Base-by-base conservation (phyloP, 2,888 invertebrate species). In the Watsonalla binaria region DNA sequence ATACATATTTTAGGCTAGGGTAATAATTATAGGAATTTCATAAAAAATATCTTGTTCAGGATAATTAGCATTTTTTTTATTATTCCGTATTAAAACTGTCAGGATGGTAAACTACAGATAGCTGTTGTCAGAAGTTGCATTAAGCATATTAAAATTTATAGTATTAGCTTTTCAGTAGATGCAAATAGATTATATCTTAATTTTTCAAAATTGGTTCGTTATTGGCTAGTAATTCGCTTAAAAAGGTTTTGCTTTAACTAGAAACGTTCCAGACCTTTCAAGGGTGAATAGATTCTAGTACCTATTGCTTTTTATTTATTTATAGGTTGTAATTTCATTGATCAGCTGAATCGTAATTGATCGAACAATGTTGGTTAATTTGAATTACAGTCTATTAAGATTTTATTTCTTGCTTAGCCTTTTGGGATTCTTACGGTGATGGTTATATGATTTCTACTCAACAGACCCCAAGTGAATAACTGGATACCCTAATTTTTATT, bases 401-500 rank as follows among this genome's bases (percentile, higher is more conserved):
- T 42, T 6, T 52, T 47, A 46, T 52, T 51, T 34, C 24, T 42
- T 42, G 75, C 76, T 78, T 79, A 57, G 74, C 73, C 76, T 76
- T 60, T 63, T 54, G 37, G 37, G 6, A 55, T 58, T 57, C 65
- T 58, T 63, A 59, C 53, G 78, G 78, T 82, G 74, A 70, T 57
- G 78, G 80, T 63, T 61, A 57, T 60, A 58, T 56, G 6, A 37
- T 8, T 37, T 37, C 50, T 54, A 54, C 58, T 50, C 59, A 37
- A 6, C 14, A 11, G 39, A 15, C 35, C 62, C 61, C 60, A 56
- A 63, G 70, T 77, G 51, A 69, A 69, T 76, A 79, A 78, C 66
- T 54, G 63, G 54, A 60, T 65, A 54, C 55, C 47, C 54, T 11
- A 39, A n/a, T 60, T 62, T 57, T 69, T 60, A 65, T 64, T 66